Evolutionary conservation across 1,140 invertebrate species (phyloP), one percentile per base, ranked within the genome.

Genomic region (Akabosia matsudoensis): DNA sequence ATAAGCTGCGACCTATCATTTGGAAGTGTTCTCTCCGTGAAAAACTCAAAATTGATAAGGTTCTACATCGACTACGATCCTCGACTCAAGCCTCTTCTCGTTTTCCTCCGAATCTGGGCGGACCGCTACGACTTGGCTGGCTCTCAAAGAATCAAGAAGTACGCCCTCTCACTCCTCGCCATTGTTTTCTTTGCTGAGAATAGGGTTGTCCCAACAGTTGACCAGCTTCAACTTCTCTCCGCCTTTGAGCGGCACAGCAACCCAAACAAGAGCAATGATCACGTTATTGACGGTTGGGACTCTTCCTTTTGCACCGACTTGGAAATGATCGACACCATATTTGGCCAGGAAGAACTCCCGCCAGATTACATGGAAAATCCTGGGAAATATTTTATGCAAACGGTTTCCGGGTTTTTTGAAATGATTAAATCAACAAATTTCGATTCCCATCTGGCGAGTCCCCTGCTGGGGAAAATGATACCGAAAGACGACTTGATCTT

Each of bases 1-100:
- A 75, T 79, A n/a, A 72, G 52, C 51, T 67, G 64, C 13, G 78
- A 79, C 61, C 24, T 79, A 14, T 77, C 75, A 18, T 79, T 77
- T 73, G 78, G 74, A 67, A 79, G 77, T 34, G 16, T 74, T 1
- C 24, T 75, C 0, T 79, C 78, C 0, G 54, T 75, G 13, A 33
- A 72, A 52, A 79, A 79, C 70, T 74, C 78, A 0, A 34, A 75
- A 70, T 33, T 79, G 73, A 74, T 79, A 26, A 10, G 18, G 3
- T 73, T 79, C 33, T 52, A 70, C 24, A 45, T 70, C 33, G 34
- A 37, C 4, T 56, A 77, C 1, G 76, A 77, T 33, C 71, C 76
- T 1, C 18, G 75, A 10, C 73, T 75, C 7, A 24, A 28, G n/a
- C 74, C 73, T 1, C 45, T 79, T 7, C 28, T 79, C 14, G 24